These are phyloP conservation scores for Hyppa rectilinea DNA, from an alignment of 2,888 invertebrate species.

Conservation along the genomic window DNA sequence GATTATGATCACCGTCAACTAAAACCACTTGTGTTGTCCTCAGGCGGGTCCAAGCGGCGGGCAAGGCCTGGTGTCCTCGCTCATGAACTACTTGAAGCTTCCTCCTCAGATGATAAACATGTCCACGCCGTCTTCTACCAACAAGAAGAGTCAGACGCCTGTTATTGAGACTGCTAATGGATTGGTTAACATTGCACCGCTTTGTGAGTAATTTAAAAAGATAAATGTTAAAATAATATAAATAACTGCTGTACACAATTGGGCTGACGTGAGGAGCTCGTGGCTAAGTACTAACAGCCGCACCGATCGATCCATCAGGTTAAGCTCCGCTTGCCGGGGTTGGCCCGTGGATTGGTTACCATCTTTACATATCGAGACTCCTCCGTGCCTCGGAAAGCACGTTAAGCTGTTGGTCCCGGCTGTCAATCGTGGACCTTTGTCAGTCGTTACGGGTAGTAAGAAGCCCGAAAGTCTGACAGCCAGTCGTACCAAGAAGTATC, in stretches of 20 bases:
- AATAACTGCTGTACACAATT: neutral
- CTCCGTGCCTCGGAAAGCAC: no score
- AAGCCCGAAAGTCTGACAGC: no score
- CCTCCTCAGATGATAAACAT: constrained; percentile 88
- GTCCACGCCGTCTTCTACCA: constrained; percentile 85
- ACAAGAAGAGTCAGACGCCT: constrained; percentile 85
- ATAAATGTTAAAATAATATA: neutral
- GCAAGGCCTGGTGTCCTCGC: constrained; percentile 92
- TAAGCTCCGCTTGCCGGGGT: no score
- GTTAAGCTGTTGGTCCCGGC: no score
- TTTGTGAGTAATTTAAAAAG: constrained; percentile 90
- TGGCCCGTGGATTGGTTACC: no score
- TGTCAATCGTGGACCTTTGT: no score
- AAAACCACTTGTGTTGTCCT: constrained; percentile 3
- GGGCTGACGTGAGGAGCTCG: no score
- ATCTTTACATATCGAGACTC: no score
- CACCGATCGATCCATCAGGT: no score
- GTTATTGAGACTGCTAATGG: constrained; percentile 93
- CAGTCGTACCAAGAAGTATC: no score
- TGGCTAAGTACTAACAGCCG: no score
- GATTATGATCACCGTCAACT: neutral
- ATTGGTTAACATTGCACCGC: constrained; percentile 96
- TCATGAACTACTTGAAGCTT: constrained; percentile 92
- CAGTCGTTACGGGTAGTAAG: no score
- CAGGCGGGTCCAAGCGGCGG: constrained; percentile 92